Evolutionary conservation across 1,140 invertebrate species (phyloP).

Genomic region (Lordiphosa clarofinis): DNA sequence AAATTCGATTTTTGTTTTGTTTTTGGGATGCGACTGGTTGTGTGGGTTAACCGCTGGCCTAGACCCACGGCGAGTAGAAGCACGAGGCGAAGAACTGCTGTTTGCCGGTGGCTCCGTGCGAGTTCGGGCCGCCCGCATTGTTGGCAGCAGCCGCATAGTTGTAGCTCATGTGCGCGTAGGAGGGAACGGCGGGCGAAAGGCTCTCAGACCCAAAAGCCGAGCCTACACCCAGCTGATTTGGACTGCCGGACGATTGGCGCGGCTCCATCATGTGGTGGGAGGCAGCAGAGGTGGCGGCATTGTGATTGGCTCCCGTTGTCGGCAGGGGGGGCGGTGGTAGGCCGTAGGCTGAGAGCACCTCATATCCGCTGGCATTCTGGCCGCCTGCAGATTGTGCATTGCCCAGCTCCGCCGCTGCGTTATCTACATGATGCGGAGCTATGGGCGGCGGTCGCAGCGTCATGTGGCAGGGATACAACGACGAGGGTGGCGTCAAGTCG

Average conservation of each 20-base stretch:
- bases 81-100: constrained; percentile 76
- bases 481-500: constrained; percentile 69
- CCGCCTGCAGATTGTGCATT: constrained; percentile 18
- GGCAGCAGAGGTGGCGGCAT: constrained; percentile 3
- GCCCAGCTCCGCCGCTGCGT: constrained; percentile 1
- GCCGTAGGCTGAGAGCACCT: constrained; percentile 43
- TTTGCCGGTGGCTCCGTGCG: constrained; percentile 53
- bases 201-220: constrained; percentile 35
- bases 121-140: constrained; percentile 21
- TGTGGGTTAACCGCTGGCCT: constrained; percentile 2
- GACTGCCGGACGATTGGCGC: constrained; percentile 29
- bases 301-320: constrained; percentile 10
- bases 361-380: constrained; percentile 43
- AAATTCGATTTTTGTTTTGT: constrained; percentile 58
- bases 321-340: constrained; percentile 44
- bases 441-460: constrained; percentile 48
- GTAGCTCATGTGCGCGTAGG: constrained; percentile 65
- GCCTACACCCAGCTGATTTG: constrained; percentile 33
- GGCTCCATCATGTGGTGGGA: constrained; percentile 37
- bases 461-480: constrained; percentile 77
- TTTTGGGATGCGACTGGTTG: neutral
- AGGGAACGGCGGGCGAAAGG: constrained; percentile 38
- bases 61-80: constrained; percentile 77
- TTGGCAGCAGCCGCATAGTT: constrained; percentile 53
- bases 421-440: constrained; percentile 36